phyloP scores from a whole-genome alignment of 2,797 vertebrate genomes.

The Pseudochirops corinnae region DNA sequence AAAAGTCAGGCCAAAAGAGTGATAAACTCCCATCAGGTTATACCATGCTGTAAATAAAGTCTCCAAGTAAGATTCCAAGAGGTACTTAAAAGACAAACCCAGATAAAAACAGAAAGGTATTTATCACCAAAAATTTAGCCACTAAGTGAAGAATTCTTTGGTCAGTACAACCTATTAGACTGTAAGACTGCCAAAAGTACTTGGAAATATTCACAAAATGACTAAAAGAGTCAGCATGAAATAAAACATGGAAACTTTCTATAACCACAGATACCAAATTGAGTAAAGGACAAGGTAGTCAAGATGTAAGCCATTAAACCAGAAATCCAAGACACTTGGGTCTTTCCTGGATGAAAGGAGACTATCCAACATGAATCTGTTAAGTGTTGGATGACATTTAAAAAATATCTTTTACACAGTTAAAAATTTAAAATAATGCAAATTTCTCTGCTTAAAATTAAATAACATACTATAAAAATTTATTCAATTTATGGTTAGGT shows the following conservation, averaged over 20 bases:
- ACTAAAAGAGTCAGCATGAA: background rate
- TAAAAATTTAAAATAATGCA: background rate
- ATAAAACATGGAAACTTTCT: background rate
- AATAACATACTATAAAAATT: background rate
- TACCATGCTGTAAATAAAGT: background rate
- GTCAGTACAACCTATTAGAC: background rate
- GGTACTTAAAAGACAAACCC: background rate
- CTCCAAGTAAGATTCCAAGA: background rate
- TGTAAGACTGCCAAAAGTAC: background rate
- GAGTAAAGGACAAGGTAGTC: background rate
- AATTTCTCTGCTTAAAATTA: background rate
- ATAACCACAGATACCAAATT: background rate
- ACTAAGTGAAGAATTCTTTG: background rate
- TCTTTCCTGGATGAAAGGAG: background rate
- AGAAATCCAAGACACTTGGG: background rate
- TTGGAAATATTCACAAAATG: background rate
- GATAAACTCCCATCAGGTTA: too few relatives aligned
- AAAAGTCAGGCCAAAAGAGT: background rate
- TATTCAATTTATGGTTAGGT: background rate
- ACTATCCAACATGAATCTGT: background rate
- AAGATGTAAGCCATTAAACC: background rate
- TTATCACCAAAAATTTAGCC: background rate
- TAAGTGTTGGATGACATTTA: background rate
- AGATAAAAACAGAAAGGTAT: background rate
- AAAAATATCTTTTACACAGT: background rate